Evolutionary conservation across 2,888 invertebrate genomes (phyloP), one percentile per base, ranked within the genome.

Genomic region (Megaustenia siamemsis): DNA sequence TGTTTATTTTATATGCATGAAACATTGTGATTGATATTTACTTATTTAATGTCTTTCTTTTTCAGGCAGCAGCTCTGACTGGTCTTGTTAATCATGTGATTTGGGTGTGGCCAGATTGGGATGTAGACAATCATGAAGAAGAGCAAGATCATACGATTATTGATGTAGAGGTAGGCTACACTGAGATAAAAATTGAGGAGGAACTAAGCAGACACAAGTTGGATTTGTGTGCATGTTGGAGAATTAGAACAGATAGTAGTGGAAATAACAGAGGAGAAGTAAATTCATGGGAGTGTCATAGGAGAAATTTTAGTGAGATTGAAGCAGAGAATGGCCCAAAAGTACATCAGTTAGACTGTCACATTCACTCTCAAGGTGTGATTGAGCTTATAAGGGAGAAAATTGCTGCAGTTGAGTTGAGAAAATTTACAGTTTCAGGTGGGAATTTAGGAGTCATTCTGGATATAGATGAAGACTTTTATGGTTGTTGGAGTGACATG

Each of bases 21-120:
- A n/a, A n/a, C n/a, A n/a, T n/a, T n/a, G n/a, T n/a, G n/a, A n/a
- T n/a, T n/a, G n/a, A n/a, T n/a, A n/a, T n/a, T n/a, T n/a, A n/a
- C 3, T 21, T n/a, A 43, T 4, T 40, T 45, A 21, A 8, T 60
- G n/a, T 32, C 32, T 60, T 24, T 60, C 21, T 77, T 24, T 75
- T 89, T 45, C 88, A 92, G 92, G 89, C 88, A 10, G 88, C 91
- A 4, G 89, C 87, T 21, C 87, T 90, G 78, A 87, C 90, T 10
- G 91, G 91, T 2, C 81, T 92, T 49, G 88, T 91, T 10, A 86
- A 87, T 56, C 90, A 89, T n/a, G 87, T 89, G 32, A 88, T 92
- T 28, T 92, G 92, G 92, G 88, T 92, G 49, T 91, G 91, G 91
- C 92, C 92, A 8, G 56, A 86, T 8, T 92, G 92, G 92, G 91